These are phyloP conservation scores for Willisornis vidua DNA, from an alignment of 2,113 vertebrate genomes.

Conservation along the genomic window DNA sequence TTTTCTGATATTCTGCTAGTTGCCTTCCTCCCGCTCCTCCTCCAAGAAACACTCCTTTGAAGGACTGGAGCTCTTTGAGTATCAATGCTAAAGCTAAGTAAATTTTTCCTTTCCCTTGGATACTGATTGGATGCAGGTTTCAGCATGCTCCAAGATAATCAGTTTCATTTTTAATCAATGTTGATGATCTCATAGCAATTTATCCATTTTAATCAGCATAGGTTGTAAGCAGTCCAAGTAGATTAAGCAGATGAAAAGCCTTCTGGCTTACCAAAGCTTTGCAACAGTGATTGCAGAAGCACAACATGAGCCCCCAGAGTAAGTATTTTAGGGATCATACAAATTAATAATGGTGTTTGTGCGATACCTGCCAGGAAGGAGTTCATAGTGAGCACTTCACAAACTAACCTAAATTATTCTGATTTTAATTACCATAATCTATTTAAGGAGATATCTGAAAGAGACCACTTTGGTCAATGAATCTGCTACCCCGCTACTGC, in stretches of 20 bases:
- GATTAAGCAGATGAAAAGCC: slow-evolving; percentile 47
- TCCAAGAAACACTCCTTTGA: not conserved
- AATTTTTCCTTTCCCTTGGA: not conserved
- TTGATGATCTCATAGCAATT: slow-evolving; percentile 26
- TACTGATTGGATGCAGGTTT: not conserved
- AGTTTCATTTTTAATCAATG: slow-evolving; percentile 41
- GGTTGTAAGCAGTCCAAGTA: slow-evolving; percentile 17
- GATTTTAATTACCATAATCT: not conserved
- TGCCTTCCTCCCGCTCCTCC: not conserved
- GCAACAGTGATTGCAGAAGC: not conserved
- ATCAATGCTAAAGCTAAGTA: not conserved
- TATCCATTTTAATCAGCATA: slow-evolving; percentile 33
- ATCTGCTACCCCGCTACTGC: not conserved
- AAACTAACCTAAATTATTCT: not conserved
- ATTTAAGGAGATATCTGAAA: not conserved
- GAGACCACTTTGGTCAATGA: not conserved
- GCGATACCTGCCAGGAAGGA: not conserved
- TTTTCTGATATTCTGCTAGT: not conserved
- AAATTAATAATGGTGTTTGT: not conserved
- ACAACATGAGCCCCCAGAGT: not conserved
- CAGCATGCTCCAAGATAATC: not conserved
- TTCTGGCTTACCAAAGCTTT: slow-evolving; percentile 40
- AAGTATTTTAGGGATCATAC: not conserved
- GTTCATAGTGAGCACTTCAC: not conserved
- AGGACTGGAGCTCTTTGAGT: not conserved